Base-by-base conservation (phyloP, 2,113 vertebrate species). In the Brachypteracias leptosomus region DNA sequence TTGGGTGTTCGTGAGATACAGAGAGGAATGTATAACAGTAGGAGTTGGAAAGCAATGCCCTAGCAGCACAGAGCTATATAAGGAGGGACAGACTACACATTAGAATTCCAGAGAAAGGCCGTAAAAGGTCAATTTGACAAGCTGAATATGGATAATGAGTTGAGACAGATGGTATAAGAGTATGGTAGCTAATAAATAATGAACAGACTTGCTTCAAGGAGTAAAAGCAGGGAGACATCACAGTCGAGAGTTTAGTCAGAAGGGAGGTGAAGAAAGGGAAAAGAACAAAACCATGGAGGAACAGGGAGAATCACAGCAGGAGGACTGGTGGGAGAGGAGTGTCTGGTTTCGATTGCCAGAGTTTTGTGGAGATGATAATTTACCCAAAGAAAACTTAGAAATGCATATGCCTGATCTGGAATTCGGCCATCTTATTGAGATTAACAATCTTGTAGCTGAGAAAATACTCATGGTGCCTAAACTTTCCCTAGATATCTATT, bases 41-140 rank as follows among this genome's bases (percentile, higher is more conserved):
- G 79, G 88, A 94, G 73, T 42, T 89, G 84, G 76, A 89, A 93
- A 82, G 87, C 62, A 73, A 46, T 2, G 25, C 15, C 22, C 86
- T 78, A 92, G 85, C 65, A 81, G 18, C 80, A 75, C 49, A 54
- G 57, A 94, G 47, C 95, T 95, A 80, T 92, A 65, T 82, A 92
- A 93, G 93, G 90, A 92, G 85, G 88, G 72, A 73, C 33, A 96
- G 95, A 76, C 90, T 87, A 92, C 91, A 72, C 52, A 76, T 76
- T 77, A 54, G 75, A 70, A 89, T 94, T 84, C 90, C 81, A 91
- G 76, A 88, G 77, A 89, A 92, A 94, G 90, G 90, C 92, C 68
- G 49, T 89, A 77, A 94, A 97, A 98, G 97, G 96, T 97, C 97
- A 90, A 49, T 62, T 82, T 94, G 93, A 88, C 72, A 91, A 95